These are phyloP conservation scores for Thereuonema tuberculata DNA, from an alignment of 1,140 invertebrate genomes.

Conservation along the genomic window DNA sequence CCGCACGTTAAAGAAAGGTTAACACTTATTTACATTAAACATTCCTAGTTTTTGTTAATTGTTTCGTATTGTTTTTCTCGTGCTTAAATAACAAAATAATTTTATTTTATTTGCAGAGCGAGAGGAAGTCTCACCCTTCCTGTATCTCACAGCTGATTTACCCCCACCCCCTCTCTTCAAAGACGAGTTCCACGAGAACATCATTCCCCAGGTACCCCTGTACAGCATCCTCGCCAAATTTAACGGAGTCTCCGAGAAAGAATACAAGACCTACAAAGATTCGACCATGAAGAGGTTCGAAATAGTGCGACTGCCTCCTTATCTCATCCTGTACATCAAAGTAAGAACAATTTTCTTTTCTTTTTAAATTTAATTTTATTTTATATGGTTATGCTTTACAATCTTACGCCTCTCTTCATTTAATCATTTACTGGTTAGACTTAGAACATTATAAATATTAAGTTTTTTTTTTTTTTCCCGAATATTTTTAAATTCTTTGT, in stretches of 20 bases:
- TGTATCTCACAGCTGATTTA: conserved; percentile 92
- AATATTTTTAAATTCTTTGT: too few relatives aligned
- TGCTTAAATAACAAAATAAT: too few relatives aligned
- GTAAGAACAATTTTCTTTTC: conserved; percentile 29
- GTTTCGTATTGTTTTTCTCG: too few relatives aligned
- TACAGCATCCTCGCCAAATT: conserved; percentile 89
- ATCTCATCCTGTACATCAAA: conserved; percentile 93
- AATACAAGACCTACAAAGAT: conserved; percentile 99
- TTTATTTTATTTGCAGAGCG: conserved; percentile 40
- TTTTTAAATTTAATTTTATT: conserved; percentile 11
- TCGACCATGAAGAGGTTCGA: conserved; percentile 96
- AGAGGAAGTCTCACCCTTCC: conserved; percentile 75
- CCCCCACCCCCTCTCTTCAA: conserved; percentile 92
- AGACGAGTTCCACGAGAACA: conserved; percentile 94
- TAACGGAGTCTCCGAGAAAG: conserved; percentile 87
- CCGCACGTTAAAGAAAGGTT: too few relatives aligned
- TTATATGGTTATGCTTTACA: neutral
- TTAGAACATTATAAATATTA: too few relatives aligned
- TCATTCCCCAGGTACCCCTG: conserved; percentile 95
- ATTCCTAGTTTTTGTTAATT: too few relatives aligned
- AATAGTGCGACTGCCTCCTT: conserved; percentile 87
- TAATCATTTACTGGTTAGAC: too few relatives aligned
- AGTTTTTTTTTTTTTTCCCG: too few relatives aligned
- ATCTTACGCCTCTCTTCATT: too few relatives aligned
- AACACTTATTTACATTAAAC: too few relatives aligned